Conservation (phyloP, 1,140 invertebrate genomes). For the Orchestia grillus region DNA sequence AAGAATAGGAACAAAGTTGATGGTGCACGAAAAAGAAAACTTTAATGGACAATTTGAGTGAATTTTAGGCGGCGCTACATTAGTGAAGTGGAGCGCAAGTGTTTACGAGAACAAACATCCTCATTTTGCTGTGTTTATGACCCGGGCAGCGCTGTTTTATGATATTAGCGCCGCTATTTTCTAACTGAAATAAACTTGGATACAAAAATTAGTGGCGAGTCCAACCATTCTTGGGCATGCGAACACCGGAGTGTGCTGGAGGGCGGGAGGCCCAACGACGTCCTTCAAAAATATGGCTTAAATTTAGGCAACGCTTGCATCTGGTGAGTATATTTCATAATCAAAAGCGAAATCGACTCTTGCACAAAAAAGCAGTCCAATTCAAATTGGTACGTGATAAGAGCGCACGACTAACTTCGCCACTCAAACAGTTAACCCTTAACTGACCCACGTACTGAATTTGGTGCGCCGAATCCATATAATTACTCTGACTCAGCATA, state of each 20-base stretch:
- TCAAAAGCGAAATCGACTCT: background rate
- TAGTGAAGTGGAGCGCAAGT: constrained; percentile 39
- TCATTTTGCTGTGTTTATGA: constrained; percentile 28
- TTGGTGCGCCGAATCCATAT: too few species aligned
- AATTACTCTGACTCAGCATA: too few species aligned
- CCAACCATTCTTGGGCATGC: background rate
- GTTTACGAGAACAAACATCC: constrained; percentile 33
- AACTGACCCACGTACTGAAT: too few species aligned
- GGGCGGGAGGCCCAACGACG: background rate
- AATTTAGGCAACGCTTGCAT: background rate
- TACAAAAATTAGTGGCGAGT: background rate
- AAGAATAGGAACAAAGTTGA: background rate
- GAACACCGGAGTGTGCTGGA: background rate
- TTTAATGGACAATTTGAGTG: constrained; percentile 23
- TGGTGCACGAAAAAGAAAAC: background rate
- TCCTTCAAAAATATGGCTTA: background rate
- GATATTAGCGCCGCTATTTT: constrained; percentile 31
- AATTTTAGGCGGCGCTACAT: constrained; percentile 42
- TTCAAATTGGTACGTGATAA: background rate
- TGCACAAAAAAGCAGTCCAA: background rate
- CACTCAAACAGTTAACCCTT: background rate
- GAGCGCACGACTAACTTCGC: background rate
- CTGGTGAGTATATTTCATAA: background rate
- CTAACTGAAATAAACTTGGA: background rate
- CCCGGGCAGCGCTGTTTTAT: constrained; percentile 13